A percentile compares a stretch with the other conserved stretches of the same genome.
Evolutionary conservation across 2,113 vertebrate genomes (phyloP).

Genomic region (Aegithalos caudatus): DNA sequence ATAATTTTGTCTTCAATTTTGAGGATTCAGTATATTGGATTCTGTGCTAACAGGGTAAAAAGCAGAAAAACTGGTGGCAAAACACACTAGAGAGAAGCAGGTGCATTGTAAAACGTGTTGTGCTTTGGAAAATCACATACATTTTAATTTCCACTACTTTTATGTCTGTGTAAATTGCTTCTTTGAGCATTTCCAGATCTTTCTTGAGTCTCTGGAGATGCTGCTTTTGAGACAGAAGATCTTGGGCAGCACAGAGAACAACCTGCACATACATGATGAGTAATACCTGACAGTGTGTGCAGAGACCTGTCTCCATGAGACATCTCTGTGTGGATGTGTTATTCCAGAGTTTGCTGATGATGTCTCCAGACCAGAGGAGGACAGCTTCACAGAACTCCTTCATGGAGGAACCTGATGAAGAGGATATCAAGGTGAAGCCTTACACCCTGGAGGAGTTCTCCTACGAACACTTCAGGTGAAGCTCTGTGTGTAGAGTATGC

Average conservation of each 20-base stretch:
- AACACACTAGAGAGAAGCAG: background rate
- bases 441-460: constrained; percentile 90
- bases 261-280: background rate
- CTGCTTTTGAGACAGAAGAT: background rate
- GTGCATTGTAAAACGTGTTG: background rate
- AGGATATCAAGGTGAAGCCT: constrained; percentile 67
- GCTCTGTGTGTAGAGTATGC: background rate
- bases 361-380: constrained; percentile 91
- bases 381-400: constrained; percentile 54
- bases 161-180: background rate
- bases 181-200: background rate
- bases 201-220: background rate
- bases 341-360: constrained; percentile 83
- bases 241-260: background rate
- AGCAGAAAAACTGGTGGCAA: background rate
- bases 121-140: background rate
- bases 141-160: background rate
- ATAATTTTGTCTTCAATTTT: background rate
- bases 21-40: background rate
- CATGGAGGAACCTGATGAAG: background rate
- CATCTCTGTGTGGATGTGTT: background rate
- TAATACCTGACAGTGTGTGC: background rate
- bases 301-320: background rate
- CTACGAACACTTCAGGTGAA: constrained; percentile 88
- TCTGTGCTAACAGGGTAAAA: background rate